Percentiles rank a stretch among this genome's conserved stretches.
Conservation (phyloP, 1,140 invertebrate species). For the Anadara kagoshimensis region DNA sequence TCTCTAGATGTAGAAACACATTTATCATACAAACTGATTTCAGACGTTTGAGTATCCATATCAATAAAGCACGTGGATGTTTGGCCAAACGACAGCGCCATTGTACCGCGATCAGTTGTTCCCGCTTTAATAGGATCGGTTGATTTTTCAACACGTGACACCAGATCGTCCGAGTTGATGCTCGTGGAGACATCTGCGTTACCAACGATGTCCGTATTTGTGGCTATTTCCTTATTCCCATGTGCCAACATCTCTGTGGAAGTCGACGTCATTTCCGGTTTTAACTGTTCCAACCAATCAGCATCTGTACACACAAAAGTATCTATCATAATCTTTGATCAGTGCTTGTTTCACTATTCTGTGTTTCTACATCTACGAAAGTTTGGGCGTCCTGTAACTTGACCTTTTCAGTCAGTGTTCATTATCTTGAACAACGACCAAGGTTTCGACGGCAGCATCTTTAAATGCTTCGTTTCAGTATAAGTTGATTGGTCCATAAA, state of each 20-base stretch:
- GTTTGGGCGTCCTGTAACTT: slow-evolving; percentile 60
- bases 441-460: slow-evolving; percentile 57
- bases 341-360: slow-evolving; percentile 54
- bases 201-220: background rate
- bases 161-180: slow-evolving; percentile 19
- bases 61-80: slow-evolving; percentile 34
- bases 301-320: slow-evolving; percentile 40
- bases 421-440: slow-evolving; percentile 53
- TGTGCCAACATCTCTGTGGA: slow-evolving; percentile 8
- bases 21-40: slow-evolving; percentile 53
- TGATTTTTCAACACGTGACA: slow-evolving; percentile 32
- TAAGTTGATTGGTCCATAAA: slow-evolving; percentile 61
- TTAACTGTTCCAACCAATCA: slow-evolving; percentile 30
- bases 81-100: slow-evolving; percentile 58
- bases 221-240: background rate
- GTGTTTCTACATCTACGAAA: slow-evolving; percentile 43
- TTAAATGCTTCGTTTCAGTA: slow-evolving; percentile 54
- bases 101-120: slow-evolving; percentile 59
- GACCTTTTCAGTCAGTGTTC: slow-evolving; percentile 64
- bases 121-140: slow-evolving; percentile 39
- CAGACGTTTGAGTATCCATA: slow-evolving; percentile 54
- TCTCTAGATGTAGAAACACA: slow-evolving; percentile 56
- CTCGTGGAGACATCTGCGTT: slow-evolving; percentile 18
- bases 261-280: slow-evolving; percentile 18
- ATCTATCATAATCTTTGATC: slow-evolving; percentile 43